Conservation (phyloP, 1,140 invertebrate genomes). For the Watersipora subatra region DNA sequence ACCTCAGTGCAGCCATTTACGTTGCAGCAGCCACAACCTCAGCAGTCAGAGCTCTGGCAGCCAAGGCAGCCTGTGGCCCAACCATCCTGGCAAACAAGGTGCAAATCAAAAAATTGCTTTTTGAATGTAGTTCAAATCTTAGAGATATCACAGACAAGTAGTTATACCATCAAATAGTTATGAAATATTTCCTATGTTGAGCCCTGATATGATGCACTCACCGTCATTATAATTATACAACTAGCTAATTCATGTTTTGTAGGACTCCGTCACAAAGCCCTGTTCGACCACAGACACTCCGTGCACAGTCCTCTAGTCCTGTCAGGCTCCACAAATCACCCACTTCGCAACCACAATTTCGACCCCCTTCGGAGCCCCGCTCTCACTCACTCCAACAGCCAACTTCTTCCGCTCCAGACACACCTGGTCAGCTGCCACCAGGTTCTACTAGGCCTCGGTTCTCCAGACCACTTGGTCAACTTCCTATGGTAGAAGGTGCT, state of each 20-base stretch:
- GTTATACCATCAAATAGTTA: too few species aligned
- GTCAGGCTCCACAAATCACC: neutral
- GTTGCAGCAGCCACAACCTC: neutral
- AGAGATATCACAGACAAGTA: too few species aligned
- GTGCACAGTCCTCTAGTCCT: neutral
- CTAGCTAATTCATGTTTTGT: too few species aligned
- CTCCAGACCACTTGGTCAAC: neutral
- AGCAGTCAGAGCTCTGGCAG: neutral
- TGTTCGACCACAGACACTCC: neutral
- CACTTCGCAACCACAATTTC: neutral
- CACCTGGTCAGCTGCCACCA: neutral
- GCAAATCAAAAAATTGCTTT: too few species aligned
- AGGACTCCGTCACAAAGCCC: neutral
- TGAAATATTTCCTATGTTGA: too few species aligned
- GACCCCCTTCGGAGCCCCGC: neutral
- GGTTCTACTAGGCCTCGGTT: neutral
- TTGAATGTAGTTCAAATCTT: too few species aligned
- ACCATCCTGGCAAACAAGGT: too few species aligned
- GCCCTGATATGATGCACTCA: too few species aligned
- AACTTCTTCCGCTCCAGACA: neutral
- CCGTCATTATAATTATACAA: too few species aligned
- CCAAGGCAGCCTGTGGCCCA: too few species aligned
- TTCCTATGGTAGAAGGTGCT: constrained; percentile 38
- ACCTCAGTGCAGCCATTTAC: neutral
- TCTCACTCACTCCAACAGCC: neutral